Evolutionary conservation across 2,888 invertebrate species (phyloP).

Genomic region (Xestia c-nigrum): DNA sequence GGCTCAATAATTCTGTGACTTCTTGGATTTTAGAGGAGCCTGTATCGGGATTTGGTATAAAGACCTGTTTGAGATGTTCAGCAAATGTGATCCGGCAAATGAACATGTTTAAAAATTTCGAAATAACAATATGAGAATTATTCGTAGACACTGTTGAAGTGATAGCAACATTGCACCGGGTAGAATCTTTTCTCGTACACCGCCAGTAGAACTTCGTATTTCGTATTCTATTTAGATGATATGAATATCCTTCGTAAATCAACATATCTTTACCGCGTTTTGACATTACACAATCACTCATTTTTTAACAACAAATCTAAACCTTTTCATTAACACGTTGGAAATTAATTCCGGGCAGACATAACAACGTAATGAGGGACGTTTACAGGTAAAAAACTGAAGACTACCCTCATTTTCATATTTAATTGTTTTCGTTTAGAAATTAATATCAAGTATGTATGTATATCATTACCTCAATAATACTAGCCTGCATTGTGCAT

Average conservation of each 20-base stretch:
- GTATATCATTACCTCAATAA: constrained; percentile 8
- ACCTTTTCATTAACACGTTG: constrained; percentile 5
- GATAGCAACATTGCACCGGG: too few species aligned
- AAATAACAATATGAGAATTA: constrained; percentile 12
- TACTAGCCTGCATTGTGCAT: constrained; percentile 7
- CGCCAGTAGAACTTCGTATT: too few species aligned
- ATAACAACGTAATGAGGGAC: constrained; percentile 4
- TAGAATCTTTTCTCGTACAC: too few species aligned
- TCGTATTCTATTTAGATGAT: too few species aligned
- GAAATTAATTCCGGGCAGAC: not conserved
- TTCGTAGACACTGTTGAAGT: constrained; percentile 8
- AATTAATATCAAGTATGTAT: constrained; percentile 1
- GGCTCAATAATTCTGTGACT: not conserved
- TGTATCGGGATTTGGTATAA: too few species aligned
- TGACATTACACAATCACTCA: not conserved
- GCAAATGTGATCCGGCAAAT: too few species aligned
- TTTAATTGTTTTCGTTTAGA: constrained; percentile 12
- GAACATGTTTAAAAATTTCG: constrained; percentile 7
- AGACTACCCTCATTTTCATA: constrained; percentile 6
- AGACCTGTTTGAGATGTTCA: not conserved
- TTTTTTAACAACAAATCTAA: constrained; percentile 14
- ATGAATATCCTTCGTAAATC: too few species aligned
- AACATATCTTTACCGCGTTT: too few species aligned
- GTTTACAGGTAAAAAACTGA: constrained; percentile 7
- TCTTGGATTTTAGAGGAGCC: constrained; percentile 5